Conservation (phyloP, 2,797 vertebrate species). For the Pelobates cultripes region DNA sequence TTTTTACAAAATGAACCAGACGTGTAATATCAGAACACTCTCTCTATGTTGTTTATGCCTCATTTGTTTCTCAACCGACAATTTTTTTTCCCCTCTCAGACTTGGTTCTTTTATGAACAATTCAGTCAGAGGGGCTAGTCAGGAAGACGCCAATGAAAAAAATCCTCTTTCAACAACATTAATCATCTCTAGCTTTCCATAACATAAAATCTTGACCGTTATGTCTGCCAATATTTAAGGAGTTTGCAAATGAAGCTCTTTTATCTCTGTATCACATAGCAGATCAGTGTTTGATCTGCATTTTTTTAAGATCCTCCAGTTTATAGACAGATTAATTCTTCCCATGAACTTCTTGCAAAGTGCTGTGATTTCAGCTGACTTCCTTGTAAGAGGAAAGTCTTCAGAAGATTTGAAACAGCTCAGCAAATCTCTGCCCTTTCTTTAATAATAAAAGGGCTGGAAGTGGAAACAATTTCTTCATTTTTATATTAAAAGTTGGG, state of each 20-base stretch:
- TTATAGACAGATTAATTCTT: conserved; percentile 75
- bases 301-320: conserved; percentile 66
- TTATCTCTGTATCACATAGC: conserved; percentile 72
- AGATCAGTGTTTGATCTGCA: conserved; percentile 71
- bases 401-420: conserved; percentile 70
- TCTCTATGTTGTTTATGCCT: conserved; percentile 72
- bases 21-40: conserved; percentile 45
- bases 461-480: conserved; percentile 72
- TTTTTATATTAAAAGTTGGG: conserved; percentile 77
- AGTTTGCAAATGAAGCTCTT: conserved; percentile 70
- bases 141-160: conserved; percentile 75
- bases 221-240: conserved; percentile 75
- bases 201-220: conserved; percentile 75
- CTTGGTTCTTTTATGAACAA: conserved; percentile 72
- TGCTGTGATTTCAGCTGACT: conserved; percentile 69
- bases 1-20: conserved; percentile 16
- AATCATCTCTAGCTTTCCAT: conserved; percentile 82
- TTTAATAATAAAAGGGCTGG: conserved; percentile 55
- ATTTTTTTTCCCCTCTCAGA: conserved; percentile 38
- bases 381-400: conserved; percentile 71
- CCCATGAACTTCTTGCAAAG: conserved; percentile 62
- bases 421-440: conserved; percentile 59
- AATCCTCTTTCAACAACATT: conserved; percentile 81
- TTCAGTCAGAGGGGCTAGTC: conserved; percentile 77
- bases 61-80: conserved; percentile 61